phyloP scores from a whole-genome alignment of 2,888 invertebrate genomes.

The Dascillus cervinus region DNA sequence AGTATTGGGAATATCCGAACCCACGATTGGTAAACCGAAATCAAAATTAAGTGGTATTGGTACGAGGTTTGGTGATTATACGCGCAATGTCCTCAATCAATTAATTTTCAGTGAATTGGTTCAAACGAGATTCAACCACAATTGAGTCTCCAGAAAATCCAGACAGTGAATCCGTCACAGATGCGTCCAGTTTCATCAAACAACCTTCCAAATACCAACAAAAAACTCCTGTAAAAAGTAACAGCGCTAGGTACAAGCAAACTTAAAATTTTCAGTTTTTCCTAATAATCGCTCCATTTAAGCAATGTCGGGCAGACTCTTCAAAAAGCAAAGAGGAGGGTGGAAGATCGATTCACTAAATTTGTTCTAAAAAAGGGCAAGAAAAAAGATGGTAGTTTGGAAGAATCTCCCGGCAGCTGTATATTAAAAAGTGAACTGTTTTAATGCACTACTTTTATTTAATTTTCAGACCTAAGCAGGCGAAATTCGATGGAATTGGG shows the following conservation, averaged over 20 bases:
- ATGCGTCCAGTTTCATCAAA: conserved; percentile 43
- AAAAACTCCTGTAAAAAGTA: conserved; percentile 27
- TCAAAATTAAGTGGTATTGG: conserved; percentile 66
- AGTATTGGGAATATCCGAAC: conserved; percentile 55
- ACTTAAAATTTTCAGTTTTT: too few relatives aligned
- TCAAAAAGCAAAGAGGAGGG: conserved; percentile 75
- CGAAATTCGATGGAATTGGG: conserved; percentile 77
- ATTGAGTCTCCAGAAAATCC: conserved; percentile 43
- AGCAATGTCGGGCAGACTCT: conserved; percentile 58
- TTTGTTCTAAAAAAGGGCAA: conserved; percentile 80
- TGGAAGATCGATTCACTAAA: conserved; percentile 83
- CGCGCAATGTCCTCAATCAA: too few relatives aligned
- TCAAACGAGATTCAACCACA: conserved; percentile 46
- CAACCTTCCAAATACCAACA: conserved; percentile 44
- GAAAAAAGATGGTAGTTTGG: conserved; percentile 80
- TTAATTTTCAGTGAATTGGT: conserved; percentile 48
- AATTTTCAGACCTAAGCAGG: conserved; percentile 57
- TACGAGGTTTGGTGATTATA: conserved; percentile 25
- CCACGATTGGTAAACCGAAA: conserved; percentile 47
- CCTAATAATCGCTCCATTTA: too few relatives aligned
- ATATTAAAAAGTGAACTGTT: conserved; percentile 32
- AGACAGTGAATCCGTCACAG: conserved; percentile 49
- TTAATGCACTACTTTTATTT: conserved; percentile 4
- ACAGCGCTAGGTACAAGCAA: conserved; percentile 23
- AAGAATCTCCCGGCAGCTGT: conserved; percentile 76